phyloP scores from a whole-genome alignment of 2,113 vertebrate species.

The Labeo rohita region DNA sequence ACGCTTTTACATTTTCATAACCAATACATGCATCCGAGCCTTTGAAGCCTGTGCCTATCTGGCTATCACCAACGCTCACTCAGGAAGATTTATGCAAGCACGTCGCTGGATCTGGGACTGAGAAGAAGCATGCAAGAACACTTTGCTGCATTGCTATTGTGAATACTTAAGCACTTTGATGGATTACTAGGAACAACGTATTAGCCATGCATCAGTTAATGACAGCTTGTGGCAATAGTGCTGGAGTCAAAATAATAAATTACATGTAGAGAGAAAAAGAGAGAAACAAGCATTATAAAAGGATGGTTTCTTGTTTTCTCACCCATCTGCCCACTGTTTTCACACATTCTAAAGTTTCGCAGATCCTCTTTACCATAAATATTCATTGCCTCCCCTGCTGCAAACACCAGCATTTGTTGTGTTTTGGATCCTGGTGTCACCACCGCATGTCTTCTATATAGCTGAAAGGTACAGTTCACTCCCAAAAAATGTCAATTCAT shows the following conservation, averaged over 20 bases:
- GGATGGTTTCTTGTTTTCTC: not conserved
- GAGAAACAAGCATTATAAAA: not conserved
- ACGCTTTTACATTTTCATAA: conserved; percentile 53
- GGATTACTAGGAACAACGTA: conserved; percentile 22
- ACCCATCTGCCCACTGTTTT: not conserved
- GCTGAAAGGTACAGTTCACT: not conserved
- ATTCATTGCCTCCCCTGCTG: not conserved
- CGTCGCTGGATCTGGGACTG: not conserved
- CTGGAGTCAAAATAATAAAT: not conserved
- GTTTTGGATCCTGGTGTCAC: not conserved
- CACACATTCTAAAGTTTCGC: not conserved
- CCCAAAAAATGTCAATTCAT: not conserved
- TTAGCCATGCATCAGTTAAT: conserved; percentile 36
- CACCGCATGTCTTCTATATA: not conserved
- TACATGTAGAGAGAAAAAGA: conserved; percentile 16
- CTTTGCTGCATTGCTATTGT: conserved; percentile 34
- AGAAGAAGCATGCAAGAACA: conserved; percentile 16
- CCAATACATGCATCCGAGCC: conserved; percentile 53
- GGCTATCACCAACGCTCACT: conserved; percentile 31
- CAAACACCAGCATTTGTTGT: not conserved
- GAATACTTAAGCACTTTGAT: conserved; percentile 31
- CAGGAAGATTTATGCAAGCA: conserved; percentile 25
- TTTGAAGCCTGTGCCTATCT: conserved; percentile 46
- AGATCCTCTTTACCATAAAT: not conserved
- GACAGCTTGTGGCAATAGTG: not conserved